phyloP scores from a whole-genome alignment of 2,888 invertebrate genomes.

The Agapostemon virescens region DNA sequence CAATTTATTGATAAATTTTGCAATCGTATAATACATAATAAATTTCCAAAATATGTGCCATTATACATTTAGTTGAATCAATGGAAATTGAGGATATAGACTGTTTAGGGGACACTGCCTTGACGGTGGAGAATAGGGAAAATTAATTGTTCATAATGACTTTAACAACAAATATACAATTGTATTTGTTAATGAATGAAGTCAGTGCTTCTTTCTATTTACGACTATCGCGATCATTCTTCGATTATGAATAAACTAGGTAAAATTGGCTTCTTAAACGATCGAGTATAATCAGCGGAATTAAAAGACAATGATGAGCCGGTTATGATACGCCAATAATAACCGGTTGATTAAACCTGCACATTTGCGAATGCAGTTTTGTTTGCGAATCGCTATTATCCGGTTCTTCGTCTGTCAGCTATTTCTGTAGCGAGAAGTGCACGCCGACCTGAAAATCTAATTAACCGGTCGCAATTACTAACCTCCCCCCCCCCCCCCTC shows the following conservation, averaged over 20 bases:
- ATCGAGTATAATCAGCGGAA: background rate
- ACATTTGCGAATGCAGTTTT: conserved; percentile 13
- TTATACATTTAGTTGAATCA: too few relatives aligned
- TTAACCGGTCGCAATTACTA: conserved; percentile 61
- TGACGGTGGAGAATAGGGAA: too few relatives aligned
- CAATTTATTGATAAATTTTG: too few relatives aligned
- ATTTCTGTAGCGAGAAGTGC: conserved; percentile 47
- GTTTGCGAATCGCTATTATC: conserved; percentile 40
- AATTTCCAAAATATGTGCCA: background rate
- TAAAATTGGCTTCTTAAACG: background rate
- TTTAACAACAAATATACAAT: too few relatives aligned
- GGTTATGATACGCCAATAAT: background rate
- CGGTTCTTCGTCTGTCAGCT: conserved; percentile 46
- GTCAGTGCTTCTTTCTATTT: background rate
- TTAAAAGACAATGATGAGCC: background rate
- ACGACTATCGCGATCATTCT: background rate
- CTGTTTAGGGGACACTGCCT: too few relatives aligned
- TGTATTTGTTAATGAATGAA: too few relatives aligned
- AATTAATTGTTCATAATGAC: too few relatives aligned
- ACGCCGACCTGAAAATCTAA: conserved; percentile 58
- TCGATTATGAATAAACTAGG: background rate
- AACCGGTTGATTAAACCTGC: conserved; percentile 14
- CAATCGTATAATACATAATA: background rate
- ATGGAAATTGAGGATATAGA: too few relatives aligned
- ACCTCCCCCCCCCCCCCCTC: background rate